These are phyloP conservation scores for Papilio protenor DNA, from an alignment of 2,888 invertebrate species.

Conservation along the genomic window DNA sequence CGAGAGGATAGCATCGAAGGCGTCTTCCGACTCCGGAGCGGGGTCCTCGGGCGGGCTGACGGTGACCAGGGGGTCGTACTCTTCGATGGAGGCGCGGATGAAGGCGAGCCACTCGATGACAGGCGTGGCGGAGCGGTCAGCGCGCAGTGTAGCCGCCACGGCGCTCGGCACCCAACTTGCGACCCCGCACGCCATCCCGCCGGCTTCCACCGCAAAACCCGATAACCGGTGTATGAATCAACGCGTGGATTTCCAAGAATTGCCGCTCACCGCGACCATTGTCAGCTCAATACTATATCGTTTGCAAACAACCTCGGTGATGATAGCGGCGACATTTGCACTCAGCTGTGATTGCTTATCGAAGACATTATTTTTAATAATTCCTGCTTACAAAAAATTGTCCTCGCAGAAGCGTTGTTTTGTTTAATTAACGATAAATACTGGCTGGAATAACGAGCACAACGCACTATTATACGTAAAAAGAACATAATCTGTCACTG, in stretches of 20 bases:
- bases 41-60: slow-evolving; percentile 60
- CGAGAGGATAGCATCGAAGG: slow-evolving; percentile 80
- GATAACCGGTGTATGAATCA: slow-evolving; percentile 83
- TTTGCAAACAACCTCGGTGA: slow-evolving; percentile 50
- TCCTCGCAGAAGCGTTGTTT: slow-evolving; percentile 57
- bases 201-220: slow-evolving; percentile 56
- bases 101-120: slow-evolving; percentile 75
- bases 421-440: slow-evolving; percentile 4
- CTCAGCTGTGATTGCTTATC: slow-evolving; percentile 78
- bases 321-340: slow-evolving; percentile 53
- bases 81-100: slow-evolving; percentile 72
- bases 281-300: slow-evolving; percentile 46
- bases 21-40: slow-evolving; percentile 60
- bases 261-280: slow-evolving; percentile 59
- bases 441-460: slow-evolving; percentile 7
- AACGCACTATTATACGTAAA: slow-evolving; percentile 17
- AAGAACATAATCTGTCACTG: slow-evolving; percentile 50
- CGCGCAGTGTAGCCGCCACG: slow-evolving; percentile 76
- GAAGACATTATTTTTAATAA: slow-evolving; percentile 66
- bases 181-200: slow-evolving; percentile 71
- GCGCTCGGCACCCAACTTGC: slow-evolving; percentile 82
- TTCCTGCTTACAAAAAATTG: slow-evolving; percentile 57
- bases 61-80: slow-evolving; percentile 74
- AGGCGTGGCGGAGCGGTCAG: slow-evolving; percentile 68
- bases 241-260: slow-evolving; percentile 74